These are phyloP conservation scores for Atta colombica DNA, from an alignment of 1,140 invertebrate species.

Conservation along the genomic window DNA sequence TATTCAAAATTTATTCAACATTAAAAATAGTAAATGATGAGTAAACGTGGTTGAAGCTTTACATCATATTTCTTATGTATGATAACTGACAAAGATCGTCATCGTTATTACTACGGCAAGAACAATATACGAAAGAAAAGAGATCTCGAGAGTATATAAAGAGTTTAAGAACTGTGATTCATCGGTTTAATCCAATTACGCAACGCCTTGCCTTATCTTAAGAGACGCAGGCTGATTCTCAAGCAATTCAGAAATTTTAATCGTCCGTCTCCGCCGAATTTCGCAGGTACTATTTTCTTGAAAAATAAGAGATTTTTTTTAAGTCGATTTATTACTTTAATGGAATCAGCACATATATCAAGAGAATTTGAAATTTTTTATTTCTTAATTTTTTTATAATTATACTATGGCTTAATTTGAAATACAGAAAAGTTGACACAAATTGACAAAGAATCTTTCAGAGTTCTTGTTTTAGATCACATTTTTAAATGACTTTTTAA, in stretches of 20 bases:
- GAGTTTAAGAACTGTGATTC: slow-evolving; percentile 68
- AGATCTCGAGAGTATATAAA: slow-evolving; percentile 55
- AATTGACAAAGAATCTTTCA: not conserved
- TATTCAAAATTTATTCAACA: not conserved
- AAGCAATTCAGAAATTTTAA: slow-evolving; percentile 67
- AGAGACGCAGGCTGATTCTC: slow-evolving; percentile 29
- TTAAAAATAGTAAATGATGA: not conserved
- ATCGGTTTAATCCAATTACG: slow-evolving; percentile 73
- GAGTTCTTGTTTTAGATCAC: not conserved
- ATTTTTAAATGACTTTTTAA: not conserved
- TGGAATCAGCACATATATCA: not conserved
- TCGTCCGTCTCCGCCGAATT: slow-evolving; percentile 43
- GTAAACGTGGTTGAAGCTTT: not conserved
- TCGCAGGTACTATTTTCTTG: not conserved
- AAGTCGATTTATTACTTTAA: slow-evolving; percentile 1
- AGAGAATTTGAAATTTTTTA: slow-evolving; percentile 16
- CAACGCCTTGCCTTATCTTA: slow-evolving; percentile 35
- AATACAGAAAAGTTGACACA: not conserved
- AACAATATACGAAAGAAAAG: slow-evolving; percentile 46
- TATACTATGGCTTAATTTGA: not conserved
- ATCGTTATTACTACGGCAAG: slow-evolving; percentile 6
- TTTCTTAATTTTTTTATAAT: not conserved
- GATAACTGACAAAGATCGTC: not conserved
- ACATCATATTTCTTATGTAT: not conserved
- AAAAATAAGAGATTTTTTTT: slow-evolving; percentile 20